Conservation (phyloP, 2,113 vertebrate species). For the Catharus fuscescens region DNA sequence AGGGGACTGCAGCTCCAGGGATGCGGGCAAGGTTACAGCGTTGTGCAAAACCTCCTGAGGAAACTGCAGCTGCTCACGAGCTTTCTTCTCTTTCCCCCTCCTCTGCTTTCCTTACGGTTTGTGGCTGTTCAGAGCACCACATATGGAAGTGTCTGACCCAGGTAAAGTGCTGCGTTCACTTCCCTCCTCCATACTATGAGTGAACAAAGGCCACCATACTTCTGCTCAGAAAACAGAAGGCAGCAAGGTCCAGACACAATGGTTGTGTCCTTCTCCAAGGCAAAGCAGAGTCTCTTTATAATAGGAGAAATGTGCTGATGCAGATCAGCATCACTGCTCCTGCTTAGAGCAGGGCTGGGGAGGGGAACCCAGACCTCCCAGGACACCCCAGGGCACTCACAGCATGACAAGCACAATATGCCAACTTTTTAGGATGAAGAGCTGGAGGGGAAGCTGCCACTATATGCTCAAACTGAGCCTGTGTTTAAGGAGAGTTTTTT, state of each 20-base stretch:
- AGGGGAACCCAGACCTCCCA: background rate
- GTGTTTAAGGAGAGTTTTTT: background rate
- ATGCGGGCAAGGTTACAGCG: background rate
- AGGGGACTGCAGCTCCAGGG: background rate
- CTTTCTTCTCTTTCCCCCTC: background rate
- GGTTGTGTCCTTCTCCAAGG: background rate
- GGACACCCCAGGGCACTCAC: background rate
- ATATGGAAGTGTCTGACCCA: background rate
- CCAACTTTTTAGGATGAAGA: background rate
- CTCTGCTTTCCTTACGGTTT: background rate
- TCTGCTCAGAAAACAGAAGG: background rate
- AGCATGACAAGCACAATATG: background rate
- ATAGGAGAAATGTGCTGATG: background rate
- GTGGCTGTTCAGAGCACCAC: background rate
- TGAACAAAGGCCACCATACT: background rate
- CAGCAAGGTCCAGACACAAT: background rate
- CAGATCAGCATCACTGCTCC: background rate
- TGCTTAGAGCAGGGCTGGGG: background rate
- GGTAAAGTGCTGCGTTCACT: background rate
- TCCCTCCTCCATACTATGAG: background rate
- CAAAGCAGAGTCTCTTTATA: background rate
- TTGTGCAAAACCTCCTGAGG: background rate
- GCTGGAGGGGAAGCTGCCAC: background rate
- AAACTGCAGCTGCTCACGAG: background rate
- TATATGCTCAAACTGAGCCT: background rate